phyloP scores from a whole-genome alignment of 2,888 invertebrate species.

The Actias luna region DNA sequence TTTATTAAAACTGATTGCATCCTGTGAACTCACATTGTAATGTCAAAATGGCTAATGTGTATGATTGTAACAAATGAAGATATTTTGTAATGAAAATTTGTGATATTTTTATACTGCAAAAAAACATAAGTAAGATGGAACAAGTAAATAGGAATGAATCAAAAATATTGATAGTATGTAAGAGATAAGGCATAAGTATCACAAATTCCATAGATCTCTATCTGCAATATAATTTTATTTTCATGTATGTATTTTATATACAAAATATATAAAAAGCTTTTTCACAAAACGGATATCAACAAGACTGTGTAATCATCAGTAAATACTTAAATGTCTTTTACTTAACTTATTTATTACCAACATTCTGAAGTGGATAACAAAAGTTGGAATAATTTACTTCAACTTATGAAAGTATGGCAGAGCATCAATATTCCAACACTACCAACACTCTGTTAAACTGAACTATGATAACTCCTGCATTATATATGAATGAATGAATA shows the following conservation, averaged over 20 bases:
- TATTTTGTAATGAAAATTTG: background rate
- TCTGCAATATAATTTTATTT: background rate
- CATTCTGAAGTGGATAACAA: conserved; percentile 3
- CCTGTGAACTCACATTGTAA: background rate
- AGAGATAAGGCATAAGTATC: background rate
- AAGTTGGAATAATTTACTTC: conserved; percentile 1
- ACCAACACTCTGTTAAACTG: too few species aligned
- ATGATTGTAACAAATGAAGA: background rate
- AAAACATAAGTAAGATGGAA: too few species aligned
- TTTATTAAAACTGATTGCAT: background rate
- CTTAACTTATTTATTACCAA: conserved; percentile 3
- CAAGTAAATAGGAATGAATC: too few species aligned
- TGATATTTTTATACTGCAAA: background rate
- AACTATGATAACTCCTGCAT: too few species aligned
- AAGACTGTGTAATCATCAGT: background rate
- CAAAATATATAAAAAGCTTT: background rate
- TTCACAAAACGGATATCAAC: background rate
- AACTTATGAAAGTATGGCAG: background rate
- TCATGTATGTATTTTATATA: background rate
- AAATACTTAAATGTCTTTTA: background rate
- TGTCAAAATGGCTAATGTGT: background rate
- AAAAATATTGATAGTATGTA: background rate
- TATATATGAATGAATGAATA: too few species aligned
- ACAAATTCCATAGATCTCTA: background rate
- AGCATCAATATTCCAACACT: background rate